Evolutionary conservation across 2,888 invertebrate species (phyloP).

Genomic region (Hyposoter didymator): DNA sequence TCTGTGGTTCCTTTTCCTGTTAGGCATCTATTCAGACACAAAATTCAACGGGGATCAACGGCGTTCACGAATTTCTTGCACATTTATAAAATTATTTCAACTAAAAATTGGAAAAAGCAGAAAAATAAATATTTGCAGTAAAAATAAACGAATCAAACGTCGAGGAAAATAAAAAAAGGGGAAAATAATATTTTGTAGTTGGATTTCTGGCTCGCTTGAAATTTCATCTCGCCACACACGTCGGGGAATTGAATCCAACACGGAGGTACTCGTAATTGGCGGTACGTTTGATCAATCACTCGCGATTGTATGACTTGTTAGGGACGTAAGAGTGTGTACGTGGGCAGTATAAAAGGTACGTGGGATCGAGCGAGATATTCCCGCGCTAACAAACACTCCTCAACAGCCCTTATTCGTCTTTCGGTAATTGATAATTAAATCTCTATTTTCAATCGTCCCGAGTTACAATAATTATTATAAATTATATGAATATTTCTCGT

Average conservation of each 20-base stretch:
- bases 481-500: not conserved
- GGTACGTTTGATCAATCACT: conserved; percentile 77
- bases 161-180: not conserved
- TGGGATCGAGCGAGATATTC: conserved; percentile 14
- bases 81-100: too few species aligned
- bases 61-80: too few species aligned
- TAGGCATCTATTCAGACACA: too few species aligned
- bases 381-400: conserved; percentile 7
- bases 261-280: conserved; percentile 72
- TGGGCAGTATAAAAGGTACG: conserved; percentile 44
- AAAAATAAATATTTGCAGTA: too few species aligned
- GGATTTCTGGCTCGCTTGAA: not conserved
- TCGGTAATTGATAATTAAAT: conserved; percentile 47
- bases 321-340: conserved; percentile 52
- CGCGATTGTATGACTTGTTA: conserved; percentile 65
- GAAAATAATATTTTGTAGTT: not conserved
- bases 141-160: too few species aligned
- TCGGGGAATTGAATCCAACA: conserved; percentile 59
- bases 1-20: too few species aligned
- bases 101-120: too few species aligned
- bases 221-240: conserved; percentile 22
- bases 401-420: not conserved
- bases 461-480: not conserved
- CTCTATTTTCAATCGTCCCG: not conserved
- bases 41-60: too few species aligned